phyloP scores from a whole-genome alignment of 2,888 invertebrate genomes.

The Nesidiocoris tenuis region DNA sequence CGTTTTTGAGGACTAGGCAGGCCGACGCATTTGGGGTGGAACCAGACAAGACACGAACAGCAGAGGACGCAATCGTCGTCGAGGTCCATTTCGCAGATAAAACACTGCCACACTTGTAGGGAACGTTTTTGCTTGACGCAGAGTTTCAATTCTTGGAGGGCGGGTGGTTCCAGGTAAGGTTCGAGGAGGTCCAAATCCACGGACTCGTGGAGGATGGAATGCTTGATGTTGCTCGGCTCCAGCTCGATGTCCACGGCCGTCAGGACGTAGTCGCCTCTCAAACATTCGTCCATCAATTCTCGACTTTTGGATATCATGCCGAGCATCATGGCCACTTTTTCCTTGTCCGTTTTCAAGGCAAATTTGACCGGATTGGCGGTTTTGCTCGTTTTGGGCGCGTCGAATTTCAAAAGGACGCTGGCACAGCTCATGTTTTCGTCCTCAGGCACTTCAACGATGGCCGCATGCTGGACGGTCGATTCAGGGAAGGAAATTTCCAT shows the following conservation, averaged over 20 bases:
- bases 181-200: slow-evolving; percentile 24
- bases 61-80: slow-evolving; percentile 40
- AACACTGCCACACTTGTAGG: slow-evolving; percentile 37
- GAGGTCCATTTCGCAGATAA: slow-evolving; percentile 29
- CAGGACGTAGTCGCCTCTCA: slow-evolving; percentile 20
- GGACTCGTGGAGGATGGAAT: slow-evolving; percentile 35
- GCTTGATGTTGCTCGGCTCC: slow-evolving; percentile 21
- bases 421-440: not conserved
- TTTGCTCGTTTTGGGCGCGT: slow-evolving; percentile 5
- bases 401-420: slow-evolving; percentile 34
- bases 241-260: slow-evolving; percentile 32
- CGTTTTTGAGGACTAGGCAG: slow-evolving; percentile 36
- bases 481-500: not conserved
- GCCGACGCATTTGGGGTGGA: slow-evolving; percentile 42
- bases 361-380: slow-evolving; percentile 34
- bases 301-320: slow-evolving; percentile 30
- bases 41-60: slow-evolving; percentile 39
- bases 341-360: slow-evolving; percentile 10
- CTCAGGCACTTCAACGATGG: slow-evolving; percentile 24
- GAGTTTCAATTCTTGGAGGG: slow-evolving; percentile 13
- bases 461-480: not conserved
- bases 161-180: slow-evolving; percentile 18
- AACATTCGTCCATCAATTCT: slow-evolving; percentile 19
- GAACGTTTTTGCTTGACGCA: slow-evolving; percentile 19
- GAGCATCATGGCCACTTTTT: slow-evolving; percentile 27